Percentiles rank a stretch among this genome's conserved stretches.
Evolutionary conservation across 2,888 invertebrate genomes (phyloP).

Genomic region (Copidosoma aretas): DNA sequence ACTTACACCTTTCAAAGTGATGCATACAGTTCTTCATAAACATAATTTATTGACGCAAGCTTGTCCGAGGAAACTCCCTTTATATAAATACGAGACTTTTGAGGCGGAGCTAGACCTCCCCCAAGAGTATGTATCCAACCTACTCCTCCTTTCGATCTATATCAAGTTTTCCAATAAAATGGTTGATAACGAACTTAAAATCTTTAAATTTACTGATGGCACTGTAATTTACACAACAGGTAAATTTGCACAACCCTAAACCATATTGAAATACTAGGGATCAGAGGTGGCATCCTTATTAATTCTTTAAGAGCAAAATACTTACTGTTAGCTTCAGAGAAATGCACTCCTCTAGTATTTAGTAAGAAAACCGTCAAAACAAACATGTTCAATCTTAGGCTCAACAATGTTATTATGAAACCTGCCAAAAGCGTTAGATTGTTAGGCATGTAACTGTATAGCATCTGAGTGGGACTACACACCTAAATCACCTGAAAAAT

Average conservation of each 20-base stretch:
- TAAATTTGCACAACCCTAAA: too few species aligned
- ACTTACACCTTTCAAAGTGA: slow-evolving; percentile 20
- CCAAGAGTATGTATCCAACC: not conserved
- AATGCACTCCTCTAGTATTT: too few species aligned
- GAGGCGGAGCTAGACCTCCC: slow-evolving; percentile 4
- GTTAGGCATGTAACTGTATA: slow-evolving; percentile 28
- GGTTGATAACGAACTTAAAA: not conserved
- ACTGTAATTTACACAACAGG: not conserved
- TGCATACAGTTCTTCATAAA: slow-evolving; percentile 28
- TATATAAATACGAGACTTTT: not conserved
- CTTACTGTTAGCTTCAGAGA: too few species aligned
- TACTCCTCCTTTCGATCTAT: slow-evolving; percentile 3
- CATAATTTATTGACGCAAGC: slow-evolving; percentile 13
- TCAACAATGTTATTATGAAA: not conserved
- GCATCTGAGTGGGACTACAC: slow-evolving; percentile 25
- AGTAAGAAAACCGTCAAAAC: too few species aligned
- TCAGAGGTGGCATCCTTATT: too few species aligned
- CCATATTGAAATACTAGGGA: too few species aligned
- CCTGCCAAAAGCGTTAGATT: slow-evolving; percentile 30
- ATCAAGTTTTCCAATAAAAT: not conserved
- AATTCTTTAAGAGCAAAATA: too few species aligned
- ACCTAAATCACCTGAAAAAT: slow-evolving; percentile 19
- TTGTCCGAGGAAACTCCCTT: not conserved
- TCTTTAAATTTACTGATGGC: slow-evolving; percentile 15
- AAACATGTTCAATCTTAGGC: too few species aligned